These are phyloP conservation scores for Tachina grossa DNA, from an alignment of 2,888 invertebrate genomes.

Conservation along the genomic window DNA sequence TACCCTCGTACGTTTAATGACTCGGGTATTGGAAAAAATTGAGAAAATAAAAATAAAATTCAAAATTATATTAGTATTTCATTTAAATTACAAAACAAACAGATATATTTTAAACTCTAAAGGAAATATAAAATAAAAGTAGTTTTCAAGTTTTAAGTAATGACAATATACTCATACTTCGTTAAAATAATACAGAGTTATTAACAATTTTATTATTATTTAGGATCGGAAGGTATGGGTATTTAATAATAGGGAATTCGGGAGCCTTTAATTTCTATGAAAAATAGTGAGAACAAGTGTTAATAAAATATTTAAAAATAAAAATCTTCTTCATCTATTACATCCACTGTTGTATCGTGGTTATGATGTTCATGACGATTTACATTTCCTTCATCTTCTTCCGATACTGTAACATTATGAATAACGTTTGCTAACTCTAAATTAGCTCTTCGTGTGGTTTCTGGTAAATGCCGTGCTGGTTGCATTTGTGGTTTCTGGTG, in stretches of 20 bases:
- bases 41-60: conserved; percentile 38
- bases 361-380: conserved; percentile 44
- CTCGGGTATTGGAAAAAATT: conserved; percentile 24
- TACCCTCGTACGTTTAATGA: conserved; percentile 36
- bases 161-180: conserved; percentile 44
- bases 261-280: conserved; percentile 10
- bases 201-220: conserved; percentile 58
- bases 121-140: conserved; percentile 42
- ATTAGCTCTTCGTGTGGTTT: conserved; percentile 48
- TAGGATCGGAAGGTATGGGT: conserved; percentile 8
- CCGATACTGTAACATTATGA: conserved; percentile 47
- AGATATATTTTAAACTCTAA: conserved; percentile 37
- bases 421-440: conserved; percentile 65
- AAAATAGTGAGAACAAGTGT: conserved; percentile 24
- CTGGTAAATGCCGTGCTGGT: conserved; percentile 64
- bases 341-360: conserved; percentile 43
- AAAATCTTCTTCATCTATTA: conserved; percentile 68
- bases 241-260: conserved; percentile 37
- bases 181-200: conserved; percentile 57
- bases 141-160: conserved; percentile 39
- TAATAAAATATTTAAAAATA: conserved; percentile 62
- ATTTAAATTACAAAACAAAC: conserved; percentile 21
- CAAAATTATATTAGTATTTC: conserved; percentile 36
- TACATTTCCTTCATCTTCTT: conserved; percentile 55
- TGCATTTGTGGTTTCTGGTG: conserved; percentile 41